Base-by-base conservation (phyloP, 2,888 invertebrate species). In the Melieria omissa region DNA sequence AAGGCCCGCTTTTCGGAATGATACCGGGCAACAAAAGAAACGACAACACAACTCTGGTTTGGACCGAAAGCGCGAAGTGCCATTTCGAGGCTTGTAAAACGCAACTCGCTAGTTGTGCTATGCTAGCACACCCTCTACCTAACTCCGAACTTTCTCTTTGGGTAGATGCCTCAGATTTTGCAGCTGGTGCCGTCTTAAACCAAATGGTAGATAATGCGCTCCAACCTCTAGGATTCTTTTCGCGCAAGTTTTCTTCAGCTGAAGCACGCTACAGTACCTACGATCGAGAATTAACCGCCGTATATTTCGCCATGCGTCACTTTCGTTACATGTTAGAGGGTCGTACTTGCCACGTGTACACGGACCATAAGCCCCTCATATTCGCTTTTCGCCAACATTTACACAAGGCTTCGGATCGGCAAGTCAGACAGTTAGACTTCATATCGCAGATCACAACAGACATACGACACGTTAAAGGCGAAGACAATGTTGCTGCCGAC, bases 211-310 rank as follows among this genome's bases (percentile, higher is more conserved):
- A 78, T 4, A 64, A 74, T 6, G 29, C 65, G 0, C 81, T 83
- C 80, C 74, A 85, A 75, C 86, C 86, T 0, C 72, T 87, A 5
- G 82, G 81, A 3, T 87, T 85, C 71, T 86, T 83, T 73, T 85
- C 85, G 3, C 77, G 77, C 66, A 83, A 83, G 46, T 73, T 87
- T 1, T 79, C 72, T 45, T 70, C 78, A 4, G 70, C 84, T 0
- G 81, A 87, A 73, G 69, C 63, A n/a, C 83, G 82, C 7, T 87
- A 86, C 46, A 77, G 75, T n/a, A 75, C 77, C 1, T 87, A 86
- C 73, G 86, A 88, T 71, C 62, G 85, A 7, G 85, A 86, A 75
- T 79, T 88, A 0, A 76, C 85, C 4, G 86, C 84, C 0, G 82
- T 86, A 1, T 87, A 86, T 67, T 73, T 79, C 46, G 81, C 83